These are phyloP conservation scores for Peromyscus aztecus DNA, from an alignment of 2,797 vertebrate species.

Conservation along the genomic window DNA sequence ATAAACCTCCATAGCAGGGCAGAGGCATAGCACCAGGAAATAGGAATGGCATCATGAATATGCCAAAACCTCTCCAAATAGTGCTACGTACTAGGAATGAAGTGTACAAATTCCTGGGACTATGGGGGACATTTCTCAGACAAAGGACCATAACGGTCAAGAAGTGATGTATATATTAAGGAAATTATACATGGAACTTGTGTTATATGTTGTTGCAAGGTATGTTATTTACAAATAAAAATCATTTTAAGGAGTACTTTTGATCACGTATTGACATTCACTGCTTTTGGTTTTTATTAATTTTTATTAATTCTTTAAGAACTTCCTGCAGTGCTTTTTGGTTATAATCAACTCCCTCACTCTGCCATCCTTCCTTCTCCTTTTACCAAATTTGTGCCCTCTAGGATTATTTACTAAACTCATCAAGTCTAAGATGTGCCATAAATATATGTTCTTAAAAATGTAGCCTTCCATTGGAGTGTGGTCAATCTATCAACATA, in stretches of 20 bases:
- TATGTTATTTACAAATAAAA: neutral
- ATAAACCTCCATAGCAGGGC: neutral
- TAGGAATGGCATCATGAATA: neutral
- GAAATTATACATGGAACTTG: neutral
- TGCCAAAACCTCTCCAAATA: neutral
- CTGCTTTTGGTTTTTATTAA: neutral
- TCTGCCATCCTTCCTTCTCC: neutral
- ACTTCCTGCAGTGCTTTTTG: neutral
- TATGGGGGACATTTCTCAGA: neutral
- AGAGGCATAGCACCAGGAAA: neutral
- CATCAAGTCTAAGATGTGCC: neutral
- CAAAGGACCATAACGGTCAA: neutral
- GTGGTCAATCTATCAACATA: neutral
- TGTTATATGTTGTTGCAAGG: neutral
- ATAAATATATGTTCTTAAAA: neutral
- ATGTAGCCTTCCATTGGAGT: neutral
- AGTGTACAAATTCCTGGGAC: neutral
- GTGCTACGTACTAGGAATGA: neutral
- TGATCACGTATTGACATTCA: neutral
- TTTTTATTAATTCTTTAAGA: neutral
- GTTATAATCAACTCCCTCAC: no score
- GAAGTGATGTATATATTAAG: neutral
- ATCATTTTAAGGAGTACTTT: neutral
- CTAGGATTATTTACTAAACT: neutral
- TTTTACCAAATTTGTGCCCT: neutral